phyloP scores from a whole-genome alignment of 2,888 invertebrate species.

The Ecliptopera silaceata region DNA sequence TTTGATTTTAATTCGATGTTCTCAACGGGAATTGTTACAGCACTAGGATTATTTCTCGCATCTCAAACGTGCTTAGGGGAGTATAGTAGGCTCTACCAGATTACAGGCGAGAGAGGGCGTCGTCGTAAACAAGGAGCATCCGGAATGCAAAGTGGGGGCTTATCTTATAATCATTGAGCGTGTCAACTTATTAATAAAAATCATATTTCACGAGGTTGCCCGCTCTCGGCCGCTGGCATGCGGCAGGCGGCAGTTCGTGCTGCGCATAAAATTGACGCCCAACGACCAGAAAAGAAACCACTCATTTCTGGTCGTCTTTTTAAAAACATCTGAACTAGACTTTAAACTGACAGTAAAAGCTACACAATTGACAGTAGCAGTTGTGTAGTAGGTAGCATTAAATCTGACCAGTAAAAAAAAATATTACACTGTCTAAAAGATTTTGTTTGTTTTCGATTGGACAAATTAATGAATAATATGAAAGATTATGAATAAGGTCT shows the following conservation, averaged over 20 bases:
- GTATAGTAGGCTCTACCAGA: constrained; percentile 63
- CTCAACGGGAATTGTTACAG: constrained; percentile 17
- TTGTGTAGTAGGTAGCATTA: too few relatives aligned
- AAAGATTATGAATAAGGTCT: too few relatives aligned
- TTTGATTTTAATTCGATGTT: constrained; percentile 1
- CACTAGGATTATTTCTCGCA: constrained; percentile 50
- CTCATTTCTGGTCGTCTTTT: too few relatives aligned
- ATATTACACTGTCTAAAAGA: too few relatives aligned
- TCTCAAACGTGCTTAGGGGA: constrained; percentile 40
- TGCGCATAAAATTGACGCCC: constrained; percentile 58
- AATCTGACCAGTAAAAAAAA: too few relatives aligned
- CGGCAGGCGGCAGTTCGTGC: constrained; percentile 53
- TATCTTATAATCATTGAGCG: constrained; percentile 83
- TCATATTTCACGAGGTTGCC: constrained; percentile 78
- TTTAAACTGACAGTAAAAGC: too few relatives aligned
- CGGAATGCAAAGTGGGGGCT: constrained; percentile 82
- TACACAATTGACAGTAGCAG: too few relatives aligned
- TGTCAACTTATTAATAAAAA: constrained; percentile 84
- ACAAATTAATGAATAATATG: too few relatives aligned
- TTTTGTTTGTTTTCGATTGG: too few relatives aligned
- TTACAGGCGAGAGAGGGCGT: constrained; percentile 61
- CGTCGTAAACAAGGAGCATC: constrained; percentile 73
- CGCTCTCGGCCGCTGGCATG: constrained; percentile 41
- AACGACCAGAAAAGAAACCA: too few relatives aligned
- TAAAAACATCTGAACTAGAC: not conserved